Evolutionary conservation across 2,797 vertebrate species (phyloP), one percentile per base, ranked within the genome.

Genomic region (Ctenopoma multispine): DNA sequence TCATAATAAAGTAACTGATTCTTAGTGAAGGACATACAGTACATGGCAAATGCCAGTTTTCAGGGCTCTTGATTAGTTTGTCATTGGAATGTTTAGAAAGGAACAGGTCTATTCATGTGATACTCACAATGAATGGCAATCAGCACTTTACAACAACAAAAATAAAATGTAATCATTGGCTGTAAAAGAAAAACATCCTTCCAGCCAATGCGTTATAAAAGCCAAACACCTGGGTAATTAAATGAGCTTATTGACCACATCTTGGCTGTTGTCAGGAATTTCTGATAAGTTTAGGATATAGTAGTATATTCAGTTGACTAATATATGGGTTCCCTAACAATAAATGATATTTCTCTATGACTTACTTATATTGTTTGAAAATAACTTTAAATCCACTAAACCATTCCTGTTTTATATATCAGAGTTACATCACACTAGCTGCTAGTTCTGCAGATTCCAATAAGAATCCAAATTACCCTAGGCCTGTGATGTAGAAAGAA

Each of bases 31-130:
- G 27, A 13, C 27, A 36, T 2, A n/a, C 29, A 31, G 1, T 34
- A 40, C 40, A 63, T 23, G 29, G 12, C n/a, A n/a, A 23, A 40
- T 47, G 38, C 7, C 1, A 3, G 1, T 7, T 61, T 61, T 50
- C 3, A 7, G 29, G 31, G 38, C 61, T 29, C 21, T 54, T n/a
- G 13, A 58, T 67, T 41, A 1, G 44, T 47, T 58, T 53, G 31
- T 40, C 40, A 29, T 57, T 20, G 23, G 14, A 51, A n/a, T 48
- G 4, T 53, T 46, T 23, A 29, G 27, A 21, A 44, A 47, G 27
- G 27, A 66, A 41, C 4, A 40, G 5, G 2, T 57, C 14, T 46
- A 47, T 62, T 67, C 31, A 72, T 48, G 4, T 36, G 12, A 50
- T 24, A 20, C 40, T 40, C 4, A 8, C 34, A 41, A 24, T 48